Evolutionary conservation across 1,140 invertebrate species (phyloP), one percentile per base, ranked within the genome.

Genomic region (Stratiolaelaps scimitus): DNA sequence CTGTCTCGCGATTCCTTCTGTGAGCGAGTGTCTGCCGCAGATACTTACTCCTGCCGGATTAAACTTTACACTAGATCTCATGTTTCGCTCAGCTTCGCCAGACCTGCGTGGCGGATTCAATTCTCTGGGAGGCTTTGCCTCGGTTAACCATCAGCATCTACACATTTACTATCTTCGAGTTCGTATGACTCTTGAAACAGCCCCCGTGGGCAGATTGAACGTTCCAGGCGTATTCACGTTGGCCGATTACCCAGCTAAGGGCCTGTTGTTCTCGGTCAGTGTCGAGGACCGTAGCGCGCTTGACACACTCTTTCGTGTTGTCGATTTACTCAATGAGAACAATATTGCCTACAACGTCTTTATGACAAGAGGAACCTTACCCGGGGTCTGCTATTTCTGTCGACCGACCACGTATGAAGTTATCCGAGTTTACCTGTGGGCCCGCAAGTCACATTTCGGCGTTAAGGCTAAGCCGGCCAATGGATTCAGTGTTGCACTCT

Each of bases 371-470:
- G 53, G 53, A 5, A 19, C 53, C 1, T 17, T 10, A 26, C 53
- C 53, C 26, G 53, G 23, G 13, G 23, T 60, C 4, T 5, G 53
- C 34, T 60, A 60, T 60, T 60, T 60, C 23, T 60, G 53, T 23
- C 13, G 15, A 10, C 53, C 53, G 23, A 60, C 53, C 4, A 19
- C 53, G 4, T 60, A 60, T 23, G 53, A 60, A 26, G 53, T 60
- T 34, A 60, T 60, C 20, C 53, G 53, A 19, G 26, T 60, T 5
- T 60, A 60, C 23, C 53, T 60, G 53, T 60, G 53, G 53, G 53
- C 53, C 15, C 26, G 53, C 13, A 60, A 26, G 10, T 23, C 53
- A 15, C 10, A 26, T 17, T 15, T 60, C 4, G 53, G 53, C 15
- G 20, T 60, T 4, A 60, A 60, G 26, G 23, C 15, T 23, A 40